Conservation (phyloP, 2,113 vertebrate genomes). For the Ranitomeya variabilis region DNA sequence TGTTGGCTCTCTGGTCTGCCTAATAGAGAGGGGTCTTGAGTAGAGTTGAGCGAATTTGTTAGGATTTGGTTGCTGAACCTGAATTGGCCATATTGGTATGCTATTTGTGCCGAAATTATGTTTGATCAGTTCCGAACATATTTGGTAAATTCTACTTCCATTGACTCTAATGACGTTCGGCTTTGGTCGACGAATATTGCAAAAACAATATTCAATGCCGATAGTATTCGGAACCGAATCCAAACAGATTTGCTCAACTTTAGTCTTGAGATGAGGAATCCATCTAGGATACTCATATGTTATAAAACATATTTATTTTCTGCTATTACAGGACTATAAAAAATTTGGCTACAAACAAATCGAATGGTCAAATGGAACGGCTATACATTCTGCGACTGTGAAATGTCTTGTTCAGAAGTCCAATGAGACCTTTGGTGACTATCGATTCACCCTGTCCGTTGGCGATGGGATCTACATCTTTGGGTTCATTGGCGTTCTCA, state of each 20-base stretch:
- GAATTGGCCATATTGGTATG: too few relatives aligned
- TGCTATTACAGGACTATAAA: background rate
- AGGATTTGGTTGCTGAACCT: too few relatives aligned
- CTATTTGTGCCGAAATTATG: too few relatives aligned
- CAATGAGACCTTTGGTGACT: background rate
- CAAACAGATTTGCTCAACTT: too few relatives aligned
- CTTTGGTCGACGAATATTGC: too few relatives aligned
- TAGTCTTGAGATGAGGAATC: background rate
- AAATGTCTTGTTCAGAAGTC: background rate
- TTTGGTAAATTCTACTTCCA: too few relatives aligned
- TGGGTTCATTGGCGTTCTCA: conserved; percentile 30
- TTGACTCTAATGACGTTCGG: too few relatives aligned
- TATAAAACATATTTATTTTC: background rate
- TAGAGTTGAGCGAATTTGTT: too few relatives aligned
- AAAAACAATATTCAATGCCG: too few relatives aligned
- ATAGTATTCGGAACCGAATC: too few relatives aligned
- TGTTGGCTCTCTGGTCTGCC: background rate
- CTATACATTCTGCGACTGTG: background rate
- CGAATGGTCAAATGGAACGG: background rate
- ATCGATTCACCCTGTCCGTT: background rate
- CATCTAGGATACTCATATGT: background rate
- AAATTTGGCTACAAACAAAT: background rate
- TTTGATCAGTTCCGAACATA: too few relatives aligned
- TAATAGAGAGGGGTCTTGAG: background rate
- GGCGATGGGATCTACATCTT: conserved; percentile 33